phyloP scores from a whole-genome alignment of 30 jellyfish, hydroid and myxozoan genomes.

The Hydractinia echinata region DNA sequence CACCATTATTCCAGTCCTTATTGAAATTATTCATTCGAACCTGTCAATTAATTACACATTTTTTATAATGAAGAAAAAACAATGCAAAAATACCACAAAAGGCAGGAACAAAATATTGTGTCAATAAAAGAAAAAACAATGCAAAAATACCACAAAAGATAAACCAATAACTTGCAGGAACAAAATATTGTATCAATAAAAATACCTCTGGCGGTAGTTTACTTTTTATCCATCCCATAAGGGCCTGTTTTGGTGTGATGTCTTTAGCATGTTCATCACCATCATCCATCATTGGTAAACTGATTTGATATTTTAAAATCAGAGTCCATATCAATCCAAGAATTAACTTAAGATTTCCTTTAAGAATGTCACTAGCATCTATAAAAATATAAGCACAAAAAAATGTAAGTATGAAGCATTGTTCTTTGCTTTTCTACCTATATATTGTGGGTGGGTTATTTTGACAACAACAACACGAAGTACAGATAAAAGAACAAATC shows the following conservation, averaged over 20 bases:
- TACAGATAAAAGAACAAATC: too few relatives aligned
- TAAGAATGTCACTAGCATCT: slow-evolving; percentile 83
- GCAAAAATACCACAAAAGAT: background rate
- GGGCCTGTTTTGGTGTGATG: slow-evolving; percentile 91
- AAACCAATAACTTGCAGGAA: background rate
- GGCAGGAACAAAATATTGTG: background rate
- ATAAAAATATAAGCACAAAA: background rate
- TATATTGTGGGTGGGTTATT: too few relatives aligned
- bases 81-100: background rate
- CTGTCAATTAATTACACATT: slow-evolving; percentile 26
- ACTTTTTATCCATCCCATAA: slow-evolving; percentile 96
- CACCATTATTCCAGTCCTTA: slow-evolving; percentile 86
- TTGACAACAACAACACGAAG: too few relatives aligned
- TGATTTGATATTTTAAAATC: slow-evolving; percentile 88
- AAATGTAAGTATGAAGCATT: too few relatives aligned
- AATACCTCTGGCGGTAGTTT: slow-evolving; percentile 93
- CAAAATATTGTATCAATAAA: background rate
- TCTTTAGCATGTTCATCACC: slow-evolving; percentile 48
- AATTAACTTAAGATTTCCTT: slow-evolving; percentile 85
- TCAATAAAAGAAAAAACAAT: background rate
- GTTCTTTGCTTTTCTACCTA: too few relatives aligned
- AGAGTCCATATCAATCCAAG: slow-evolving; percentile 97
- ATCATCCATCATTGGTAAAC: slow-evolving; percentile 94
- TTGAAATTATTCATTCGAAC: slow-evolving; percentile 61
- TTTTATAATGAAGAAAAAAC: background rate